Conservation (phyloP, 2,113 vertebrate genomes). For the Rhineura floridana region DNA sequence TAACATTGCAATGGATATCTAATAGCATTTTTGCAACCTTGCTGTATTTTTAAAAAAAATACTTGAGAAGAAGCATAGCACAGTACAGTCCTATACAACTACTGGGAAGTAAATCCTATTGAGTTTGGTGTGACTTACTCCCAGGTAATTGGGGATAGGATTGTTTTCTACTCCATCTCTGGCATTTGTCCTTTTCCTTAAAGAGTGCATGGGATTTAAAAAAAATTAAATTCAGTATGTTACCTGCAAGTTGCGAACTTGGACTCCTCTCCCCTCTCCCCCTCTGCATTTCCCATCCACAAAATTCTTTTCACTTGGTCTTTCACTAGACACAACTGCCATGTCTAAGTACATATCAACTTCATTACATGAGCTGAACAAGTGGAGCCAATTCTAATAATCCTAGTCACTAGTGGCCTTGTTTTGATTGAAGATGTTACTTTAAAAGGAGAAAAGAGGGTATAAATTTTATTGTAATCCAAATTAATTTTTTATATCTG, state of each 20-base stretch:
- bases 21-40: not conserved
- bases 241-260: not conserved
- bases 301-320: not conserved
- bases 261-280: not conserved
- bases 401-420: conserved; percentile 21
- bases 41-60: not conserved
- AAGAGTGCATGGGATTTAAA: too few relatives aligned
- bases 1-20: not conserved
- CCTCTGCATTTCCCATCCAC: not conserved
- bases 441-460: conserved; percentile 16
- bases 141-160: too few relatives aligned
- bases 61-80: not conserved
- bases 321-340: not conserved
- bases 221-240: not conserved
- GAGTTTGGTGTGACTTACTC: too few relatives aligned
- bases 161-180: not conserved
- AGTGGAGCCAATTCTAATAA: not conserved
- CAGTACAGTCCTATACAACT: too few relatives aligned
- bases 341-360: not conserved
- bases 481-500: conserved; percentile 18
- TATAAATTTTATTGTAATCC: conserved; percentile 14
- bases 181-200: not conserved
- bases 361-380: not conserved
- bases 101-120: too few relatives aligned
- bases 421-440: conserved; percentile 35